Percentiles rank a stretch among this genome's conserved stretches.
Conservation (phyloP, 2,888 invertebrate species). For the Melitaea athalia region DNA sequence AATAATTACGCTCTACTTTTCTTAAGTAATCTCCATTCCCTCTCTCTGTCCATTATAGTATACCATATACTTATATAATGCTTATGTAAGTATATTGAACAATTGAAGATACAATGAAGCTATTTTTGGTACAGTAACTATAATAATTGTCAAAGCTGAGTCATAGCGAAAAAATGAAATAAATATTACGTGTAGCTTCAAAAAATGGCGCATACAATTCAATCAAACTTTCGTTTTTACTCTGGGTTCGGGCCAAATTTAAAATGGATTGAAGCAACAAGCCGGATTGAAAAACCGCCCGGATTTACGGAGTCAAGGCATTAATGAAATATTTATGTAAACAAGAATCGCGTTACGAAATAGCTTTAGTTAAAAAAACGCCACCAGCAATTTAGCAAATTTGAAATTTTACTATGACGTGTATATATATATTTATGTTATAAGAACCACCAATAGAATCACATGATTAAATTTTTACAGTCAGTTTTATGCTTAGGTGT, state of each 20-base stretch:
- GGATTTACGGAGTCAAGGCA: slow-evolving; percentile 1
- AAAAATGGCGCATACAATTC: slow-evolving; percentile 26
- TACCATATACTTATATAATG: too few relatives aligned
- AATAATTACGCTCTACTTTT: too few relatives aligned
- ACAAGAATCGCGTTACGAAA: background rate
- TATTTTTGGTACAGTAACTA: background rate
- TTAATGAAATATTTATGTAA: slow-evolving; percentile 1
- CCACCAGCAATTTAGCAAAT: too few relatives aligned
- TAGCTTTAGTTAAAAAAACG: background rate
- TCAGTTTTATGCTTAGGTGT: too few relatives aligned
- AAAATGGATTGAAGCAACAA: slow-evolving; percentile 32
- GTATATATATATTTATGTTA: too few relatives aligned
- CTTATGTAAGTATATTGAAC: too few relatives aligned
- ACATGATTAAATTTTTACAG: too few relatives aligned
- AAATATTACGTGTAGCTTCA: background rate
- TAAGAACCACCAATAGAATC: too few relatives aligned
- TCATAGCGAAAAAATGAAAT: slow-evolving; percentile 7
- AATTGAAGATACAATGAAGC: too few relatives aligned
- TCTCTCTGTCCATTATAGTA: too few relatives aligned
- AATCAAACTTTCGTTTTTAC: slow-evolving; percentile 27
- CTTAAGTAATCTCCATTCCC: too few relatives aligned
- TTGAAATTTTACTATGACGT: too few relatives aligned
- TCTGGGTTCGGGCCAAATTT: slow-evolving; percentile 30
- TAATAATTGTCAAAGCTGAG: background rate
- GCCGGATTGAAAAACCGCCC: slow-evolving; percentile 12